Base-by-base conservation (phyloP, 2,113 vertebrate species). In the Labeo rohita region DNA sequence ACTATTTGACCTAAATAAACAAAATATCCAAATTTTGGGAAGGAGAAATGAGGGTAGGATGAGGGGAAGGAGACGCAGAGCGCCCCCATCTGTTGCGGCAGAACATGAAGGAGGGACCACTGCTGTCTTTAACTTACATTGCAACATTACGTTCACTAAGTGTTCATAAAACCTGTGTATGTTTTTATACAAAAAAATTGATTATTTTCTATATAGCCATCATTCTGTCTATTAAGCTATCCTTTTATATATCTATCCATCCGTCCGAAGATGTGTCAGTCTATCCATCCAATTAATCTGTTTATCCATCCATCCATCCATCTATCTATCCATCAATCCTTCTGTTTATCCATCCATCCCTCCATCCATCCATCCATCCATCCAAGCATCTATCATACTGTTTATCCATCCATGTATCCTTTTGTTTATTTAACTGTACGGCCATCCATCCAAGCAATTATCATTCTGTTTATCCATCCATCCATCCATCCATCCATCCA, bases 1-100 rank as follows among this genome's bases (percentile, higher is more conserved):
- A 94, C 92, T 94, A 91, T 95, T 94, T 94, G 94, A 95, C 94
- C 94, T 93, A 95, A 94, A 95, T 94, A 95, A 95, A 95, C 92
- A 95, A 92, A 89, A 83, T 49, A 16, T 59, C n/a, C 28, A 36
- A 52, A 85, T 70, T 70, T 36, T 83, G 15, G 6, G 28, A 12
- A 39, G 9, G 28, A 82, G 45, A 66, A 82, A 9, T 11, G 4
- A 83, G 36, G 43, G 49, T 66, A n/a, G 66, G 77, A 75, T 78
- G 21, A 72, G 68, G 84, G 16, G 21, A 73, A 84, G 70, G 73
- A 86, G 85, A 82, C 75, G 59, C 87, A 88, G 75, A 91, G 77
- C 91, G 90, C 84, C 86, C 89, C 90, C 91, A 89, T 90, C 74
- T 86, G 81, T 81, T 76, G 73, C 34, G 8, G 74, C 18, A 88